A percentile compares a stretch with the other conserved stretches of the same genome.
These are phyloP conservation scores for Junonia oenone DNA, from an alignment of 2,888 invertebrate genomes.

Conservation along the genomic window DNA sequence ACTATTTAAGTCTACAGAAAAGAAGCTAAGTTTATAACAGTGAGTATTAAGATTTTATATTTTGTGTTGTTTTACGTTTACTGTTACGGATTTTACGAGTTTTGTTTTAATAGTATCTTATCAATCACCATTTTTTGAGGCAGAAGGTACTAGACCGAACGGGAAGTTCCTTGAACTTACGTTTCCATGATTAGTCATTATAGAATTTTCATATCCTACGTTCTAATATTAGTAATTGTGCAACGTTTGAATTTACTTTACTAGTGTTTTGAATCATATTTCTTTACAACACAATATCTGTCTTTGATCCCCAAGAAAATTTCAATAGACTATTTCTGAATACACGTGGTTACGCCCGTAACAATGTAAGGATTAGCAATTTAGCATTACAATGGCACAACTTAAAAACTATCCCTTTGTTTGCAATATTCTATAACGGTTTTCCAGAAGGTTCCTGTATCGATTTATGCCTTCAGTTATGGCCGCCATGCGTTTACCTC, in stretches of 20 bases:
- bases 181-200: conserved; percentile 20
- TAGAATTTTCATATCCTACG: background rate
- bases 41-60: conserved; percentile 43
- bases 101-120: background rate
- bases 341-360: conserved; percentile 7
- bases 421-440: background rate
- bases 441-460: conserved; percentile 56
- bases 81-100: background rate
- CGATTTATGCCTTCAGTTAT: conserved; percentile 45
- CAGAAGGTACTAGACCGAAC: background rate
- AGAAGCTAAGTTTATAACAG: conserved; percentile 46
- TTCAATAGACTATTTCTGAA: background rate
- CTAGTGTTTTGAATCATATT: too few species aligned
- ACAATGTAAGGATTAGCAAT: background rate
- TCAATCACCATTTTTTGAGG: background rate
- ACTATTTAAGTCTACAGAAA: conserved; percentile 51
- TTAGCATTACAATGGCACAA: background rate
- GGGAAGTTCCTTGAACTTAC: conserved; percentile 34
- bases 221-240: background rate
- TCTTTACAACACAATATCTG: background rate
- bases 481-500: conserved; percentile 39
- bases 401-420: background rate
- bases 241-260: too few species aligned
- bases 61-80: conserved; percentile 1
- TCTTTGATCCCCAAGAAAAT: background rate